Evolutionary conservation across 2,797 vertebrate species (phyloP), one percentile per base, ranked within the genome.

Genomic region (Tragopan temminckii): DNA sequence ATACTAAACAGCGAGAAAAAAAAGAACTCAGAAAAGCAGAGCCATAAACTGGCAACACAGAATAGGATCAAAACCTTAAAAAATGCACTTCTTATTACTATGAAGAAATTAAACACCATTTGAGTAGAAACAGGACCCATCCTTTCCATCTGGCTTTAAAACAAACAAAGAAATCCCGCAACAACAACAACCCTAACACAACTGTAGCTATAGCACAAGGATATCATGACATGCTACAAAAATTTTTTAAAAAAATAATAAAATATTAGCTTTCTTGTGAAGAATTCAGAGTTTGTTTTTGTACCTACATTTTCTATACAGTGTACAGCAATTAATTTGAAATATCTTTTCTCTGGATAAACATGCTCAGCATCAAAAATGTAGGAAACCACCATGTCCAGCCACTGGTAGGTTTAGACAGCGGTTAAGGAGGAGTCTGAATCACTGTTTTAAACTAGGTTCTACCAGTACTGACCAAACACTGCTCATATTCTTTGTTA

Each of bases 191-290:
- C 45, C 42, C 46, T 23, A 24, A 68, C 75, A 84, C 84, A 52
- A 4, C 1, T 7, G 7, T 21, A 81, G 11, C 9, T 36, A 40
- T 9, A 85, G 50, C 13, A 21, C 18, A 76, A 76, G 27, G 84
- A 71, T 61, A 58, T 9, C 45, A 46, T 46, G 45, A 46, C 4
- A 8, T 24, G 40, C 14, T 69, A 76, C 4, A 72, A 35, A 71
- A 76, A 58, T 18, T 0, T 70, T 0, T 74, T 46, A 16, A 4
- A 8, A 61, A 67, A 35, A 24, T 4, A 25, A 3, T 5, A 42
- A 78, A 84, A 72, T 14, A 4, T 11, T 61, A 9, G 33, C 17
- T 85, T 33, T 40, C 14, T 57, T 67, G 18, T 69, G 52, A 83
- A 69, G 9, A 62, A 81, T 33, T 36, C 35, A 75, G 24, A 63